These are phyloP conservation scores for Lysandra coridon DNA, from an alignment of 2,888 invertebrate species.

Conservation along the genomic window DNA sequence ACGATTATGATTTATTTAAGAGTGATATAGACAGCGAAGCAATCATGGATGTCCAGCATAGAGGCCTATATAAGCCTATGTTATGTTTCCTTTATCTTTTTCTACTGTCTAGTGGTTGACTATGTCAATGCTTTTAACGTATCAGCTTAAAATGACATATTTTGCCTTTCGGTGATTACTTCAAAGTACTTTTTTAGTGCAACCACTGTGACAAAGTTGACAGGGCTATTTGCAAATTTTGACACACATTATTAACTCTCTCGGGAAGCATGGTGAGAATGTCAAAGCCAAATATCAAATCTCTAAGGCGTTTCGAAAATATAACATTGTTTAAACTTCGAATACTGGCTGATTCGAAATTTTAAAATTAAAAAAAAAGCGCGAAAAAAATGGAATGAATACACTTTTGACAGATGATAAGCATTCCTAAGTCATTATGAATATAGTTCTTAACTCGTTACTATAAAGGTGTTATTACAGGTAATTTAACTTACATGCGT, in stretches of 20 bases:
- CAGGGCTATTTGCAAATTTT: not conserved
- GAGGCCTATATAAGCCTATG: too few relatives aligned
- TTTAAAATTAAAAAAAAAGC: not conserved
- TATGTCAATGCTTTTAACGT: too few relatives aligned
- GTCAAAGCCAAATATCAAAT: conserved; percentile 16
- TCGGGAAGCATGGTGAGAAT: not conserved
- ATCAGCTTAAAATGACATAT: too few relatives aligned
- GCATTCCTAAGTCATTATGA: conserved; percentile 31
- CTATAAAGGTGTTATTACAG: not conserved
- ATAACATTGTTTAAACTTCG: conserved; percentile 15
- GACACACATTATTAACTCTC: not conserved
- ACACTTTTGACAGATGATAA: conserved; percentile 33
- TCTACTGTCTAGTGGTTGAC: too few relatives aligned
- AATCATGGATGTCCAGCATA: too few relatives aligned
- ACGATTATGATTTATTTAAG: too few relatives aligned
- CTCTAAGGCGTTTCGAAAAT: conserved; percentile 14
- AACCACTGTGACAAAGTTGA: not conserved
- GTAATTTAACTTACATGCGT: conserved; percentile 3
- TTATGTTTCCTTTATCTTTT: too few relatives aligned
- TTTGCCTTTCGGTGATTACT: too few relatives aligned
- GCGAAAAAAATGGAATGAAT: conserved; percentile 32
- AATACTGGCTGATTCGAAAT: not conserved
- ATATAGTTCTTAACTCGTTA: not conserved
- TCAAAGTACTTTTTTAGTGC: not conserved
- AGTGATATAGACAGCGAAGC: too few relatives aligned